Base-by-base conservation (phyloP, 2,797 vertebrate species). In the Dromococcyx pavoninus region DNA sequence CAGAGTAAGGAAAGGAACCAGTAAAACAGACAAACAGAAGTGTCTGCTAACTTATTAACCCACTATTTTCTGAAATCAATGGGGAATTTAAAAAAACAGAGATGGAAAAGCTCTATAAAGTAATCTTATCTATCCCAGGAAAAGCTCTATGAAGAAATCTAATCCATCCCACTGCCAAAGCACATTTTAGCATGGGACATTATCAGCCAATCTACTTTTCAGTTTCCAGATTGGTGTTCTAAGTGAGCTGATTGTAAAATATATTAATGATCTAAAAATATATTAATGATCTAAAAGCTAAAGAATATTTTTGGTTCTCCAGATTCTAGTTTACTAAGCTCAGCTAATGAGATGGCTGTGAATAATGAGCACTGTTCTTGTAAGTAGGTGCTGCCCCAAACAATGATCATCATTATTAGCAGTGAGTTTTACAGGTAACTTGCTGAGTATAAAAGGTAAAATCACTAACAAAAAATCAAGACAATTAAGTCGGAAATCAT, bases 71-170 rank as follows among this genome's bases (percentile, higher is more conserved):
- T 91, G 69, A 95, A 96, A 95, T 91, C 92, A 96, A 94, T 74
- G 71, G 79, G 81, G 89, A 95, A 94, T 93, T 95, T 75, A 95
- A 91, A 95, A n/a, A 95, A 94, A 13, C 41, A 58, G 83, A 96
- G 84, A 70, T 61, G 83, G 87, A 95, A 96, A 94, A 94, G 81
- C 67, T 85, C 88, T 94, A 81, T 95, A 96, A 97, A 79, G 61
- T 96, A 91, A 97, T 94, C 54, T 89, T 75, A 78, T 70, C 80
- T 72, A n/a, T n/a, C n/a, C n/a, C n/a, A n/a, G 83, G 87, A 95
- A 96, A 94, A 94, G 81, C 67, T 85, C 88, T 94, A 81, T 95
- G 96, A 97, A 79, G 61, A 96, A 91, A 97, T n/a, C n/a, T n/a
- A n/a, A n/a, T n/a, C n/a, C n/a, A 4, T 62, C 62, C 61, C 75